Base-by-base conservation (phyloP, 2,113 vertebrate species). In the Carassius gibelio region DNA sequence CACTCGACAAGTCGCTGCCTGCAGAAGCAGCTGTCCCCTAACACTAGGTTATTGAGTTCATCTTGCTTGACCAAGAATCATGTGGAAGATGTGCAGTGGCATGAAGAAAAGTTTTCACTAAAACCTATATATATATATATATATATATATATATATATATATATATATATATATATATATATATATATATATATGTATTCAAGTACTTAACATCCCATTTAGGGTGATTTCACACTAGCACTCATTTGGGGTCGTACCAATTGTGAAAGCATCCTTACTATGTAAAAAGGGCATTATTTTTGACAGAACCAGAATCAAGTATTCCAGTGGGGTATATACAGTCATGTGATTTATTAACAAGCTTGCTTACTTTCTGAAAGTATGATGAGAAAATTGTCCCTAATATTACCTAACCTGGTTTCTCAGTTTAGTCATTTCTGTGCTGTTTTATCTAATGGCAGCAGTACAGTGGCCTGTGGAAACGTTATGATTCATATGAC, bases 1-100 rank as follows among this genome's bases (percentile, higher is more conserved):
- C 85, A 62, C 84, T 90, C 86, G 74, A 90, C 88, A 85, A 30
- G 2, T 2, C 69, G 71, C 79, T 68, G 61, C 38, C 15, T 10
- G 34, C 21, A 7, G 2, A 26, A 48, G 79, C 79, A 81, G 79
- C 62, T 81, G 79, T 81, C 42, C 1, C 8, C 45, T 26, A 48
- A 48, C 38, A 21, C 36, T 61, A 66, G 59, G 78, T 78, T 69
- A 84, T 17, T 36, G 2, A 42, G 86, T 85, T 83, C 23, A 34
- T 50, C 42, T 30, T 68, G 61, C 26, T 52, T 14, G n/a, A 81
- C 79, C 34, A 78, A 78, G 4, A 78, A 36, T 36, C 26, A 76
- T 48, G n/a, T 23, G 36, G 8, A 11, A 42, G 55, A 8, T 34
- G 14, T 2, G 34, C 30, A 19, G 34, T 38, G 5, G 66, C 48